Evolutionary conservation across 2,797 vertebrate genomes (phyloP).

Genomic region (Alauda arvensis): DNA sequence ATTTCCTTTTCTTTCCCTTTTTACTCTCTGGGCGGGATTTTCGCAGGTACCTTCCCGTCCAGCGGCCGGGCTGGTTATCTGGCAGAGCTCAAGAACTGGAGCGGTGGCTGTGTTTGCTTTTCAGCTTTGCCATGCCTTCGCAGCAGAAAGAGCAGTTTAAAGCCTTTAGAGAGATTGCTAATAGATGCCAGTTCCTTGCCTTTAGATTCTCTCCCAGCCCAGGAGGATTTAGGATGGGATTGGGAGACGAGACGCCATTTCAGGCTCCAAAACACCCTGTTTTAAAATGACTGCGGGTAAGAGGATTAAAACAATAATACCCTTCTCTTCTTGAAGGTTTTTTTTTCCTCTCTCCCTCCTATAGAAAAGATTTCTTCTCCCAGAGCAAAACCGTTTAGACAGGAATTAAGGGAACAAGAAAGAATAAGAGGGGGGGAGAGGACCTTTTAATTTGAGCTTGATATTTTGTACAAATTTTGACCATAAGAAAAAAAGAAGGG

Average conservation of each 20-base stretch:
- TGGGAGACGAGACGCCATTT: conserved; percentile 90
- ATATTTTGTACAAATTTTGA: conserved; percentile 83
- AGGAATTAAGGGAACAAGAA: conserved; percentile 95
- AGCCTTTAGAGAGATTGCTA: conserved; percentile 78
- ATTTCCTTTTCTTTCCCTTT: not conserved
- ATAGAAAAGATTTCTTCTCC: conserved; percentile 97
- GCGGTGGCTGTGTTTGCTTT: conserved; percentile 77
- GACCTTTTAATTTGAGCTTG: conserved; percentile 91
- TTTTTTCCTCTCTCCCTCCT: conserved; percentile 70
- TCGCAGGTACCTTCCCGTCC: conserved; percentile 13
- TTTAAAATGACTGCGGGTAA: conserved; percentile 96
- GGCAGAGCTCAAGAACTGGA: conserved; percentile 59
- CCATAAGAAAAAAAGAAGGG: not conserved
- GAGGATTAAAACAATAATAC: conserved; percentile 99
- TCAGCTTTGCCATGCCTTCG: conserved; percentile 77
- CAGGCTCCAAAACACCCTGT: conserved; percentile 90
- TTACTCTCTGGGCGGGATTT: not conserved
- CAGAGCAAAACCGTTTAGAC: conserved; percentile 97
- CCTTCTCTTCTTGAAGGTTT: conserved; percentile 91
- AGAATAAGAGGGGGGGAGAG: conserved; percentile 67
- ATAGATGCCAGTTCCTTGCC: conserved; percentile 81
- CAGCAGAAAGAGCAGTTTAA: conserved; percentile 75
- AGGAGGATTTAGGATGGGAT: conserved; percentile 88
- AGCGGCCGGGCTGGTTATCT: conserved; percentile 12
- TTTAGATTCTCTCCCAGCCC: conserved; percentile 83